Evolutionary conservation across 1,140 invertebrate genomes (phyloP).

Genomic region (Rhopalosiphum padi): DNA sequence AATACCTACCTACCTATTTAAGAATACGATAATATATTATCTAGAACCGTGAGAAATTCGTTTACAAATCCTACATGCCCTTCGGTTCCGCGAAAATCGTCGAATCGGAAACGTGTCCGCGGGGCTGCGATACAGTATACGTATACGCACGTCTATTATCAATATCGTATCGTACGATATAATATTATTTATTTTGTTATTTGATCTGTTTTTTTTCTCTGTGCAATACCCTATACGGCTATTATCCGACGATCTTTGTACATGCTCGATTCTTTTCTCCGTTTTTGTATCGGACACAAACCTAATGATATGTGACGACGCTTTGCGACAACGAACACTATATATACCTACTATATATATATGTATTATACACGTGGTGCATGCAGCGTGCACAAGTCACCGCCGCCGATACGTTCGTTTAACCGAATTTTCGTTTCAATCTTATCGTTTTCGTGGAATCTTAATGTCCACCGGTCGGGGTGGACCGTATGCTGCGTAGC

Average conservation of each 20-base stretch:
- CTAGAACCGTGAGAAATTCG: conserved; percentile 4
- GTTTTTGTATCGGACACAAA: background rate
- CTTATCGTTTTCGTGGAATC: background rate
- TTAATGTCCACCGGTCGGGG: background rate
- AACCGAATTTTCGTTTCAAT: background rate
- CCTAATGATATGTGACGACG: background rate
- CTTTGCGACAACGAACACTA: background rate
- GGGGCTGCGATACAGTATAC: too few species aligned
- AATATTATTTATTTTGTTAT: background rate
- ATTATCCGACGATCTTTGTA: conserved; percentile 5
- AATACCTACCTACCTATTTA: background rate
- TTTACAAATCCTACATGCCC: background rate
- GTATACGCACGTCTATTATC: background rate
- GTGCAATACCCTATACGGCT: background rate
- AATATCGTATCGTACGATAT: background rate
- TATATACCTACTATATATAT: background rate
- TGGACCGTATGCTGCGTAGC: too few species aligned
- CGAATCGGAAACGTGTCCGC: conserved; percentile 3
- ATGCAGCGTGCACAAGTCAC: background rate
- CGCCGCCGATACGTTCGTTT: background rate
- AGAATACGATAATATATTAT: background rate
- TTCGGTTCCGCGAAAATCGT: conserved; percentile 11
- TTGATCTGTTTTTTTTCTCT: background rate
- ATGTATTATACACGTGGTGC: background rate
- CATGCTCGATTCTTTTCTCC: background rate